phyloP scores from a whole-genome alignment of 1,140 invertebrate genomes.

The Drosophila trapezifrons region DNA sequence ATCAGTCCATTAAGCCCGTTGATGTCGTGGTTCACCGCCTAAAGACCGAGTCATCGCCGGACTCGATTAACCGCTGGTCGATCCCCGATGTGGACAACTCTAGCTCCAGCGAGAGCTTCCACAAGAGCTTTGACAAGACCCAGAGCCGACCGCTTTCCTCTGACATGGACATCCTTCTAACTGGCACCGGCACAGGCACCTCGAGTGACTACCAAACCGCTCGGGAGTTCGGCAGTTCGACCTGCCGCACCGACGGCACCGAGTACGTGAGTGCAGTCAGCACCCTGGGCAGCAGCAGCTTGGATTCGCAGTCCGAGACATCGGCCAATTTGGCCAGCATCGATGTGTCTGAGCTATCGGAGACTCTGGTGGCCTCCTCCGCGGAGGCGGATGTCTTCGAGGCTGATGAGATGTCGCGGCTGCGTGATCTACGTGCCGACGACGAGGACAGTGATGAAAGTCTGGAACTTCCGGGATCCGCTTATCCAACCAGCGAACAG shows the following conservation, averaged over 20 bases:
- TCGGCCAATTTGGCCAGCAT: conserved; percentile 94
- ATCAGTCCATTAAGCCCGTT: conserved; percentile 69
- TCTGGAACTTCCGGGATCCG: conserved; percentile 51
- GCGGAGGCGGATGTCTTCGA: conserved; percentile 85
- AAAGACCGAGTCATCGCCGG: conserved; percentile 85
- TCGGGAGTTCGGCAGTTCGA: conserved; percentile 89
- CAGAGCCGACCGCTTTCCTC: conserved; percentile 93
- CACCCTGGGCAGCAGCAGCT: conserved; percentile 84
- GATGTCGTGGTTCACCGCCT: conserved; percentile 84
- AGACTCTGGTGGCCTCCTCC: conserved; percentile 94
- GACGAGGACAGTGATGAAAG: conserved; percentile 81
- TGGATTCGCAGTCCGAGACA: conserved; percentile 94
- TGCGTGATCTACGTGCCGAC: conserved; percentile 66
- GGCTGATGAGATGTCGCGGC: conserved; percentile 66
- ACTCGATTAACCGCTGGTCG: conserved; percentile 86
- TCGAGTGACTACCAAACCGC: conserved; percentile 96
- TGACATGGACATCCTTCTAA: conserved; percentile 91
- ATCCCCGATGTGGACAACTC: conserved; percentile 90
- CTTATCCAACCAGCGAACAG: conserved; percentile 82
- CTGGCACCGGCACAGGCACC: conserved; percentile 81
- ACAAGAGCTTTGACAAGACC: conserved; percentile 93
- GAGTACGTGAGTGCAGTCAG: conserved; percentile 94
- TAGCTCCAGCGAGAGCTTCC: conserved; percentile 94
- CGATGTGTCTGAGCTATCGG: conserved; percentile 94
- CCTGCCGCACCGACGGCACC: conserved; percentile 87